Conservation (phyloP, 2,113 vertebrate genomes). For the Rallus limicola region DNA sequence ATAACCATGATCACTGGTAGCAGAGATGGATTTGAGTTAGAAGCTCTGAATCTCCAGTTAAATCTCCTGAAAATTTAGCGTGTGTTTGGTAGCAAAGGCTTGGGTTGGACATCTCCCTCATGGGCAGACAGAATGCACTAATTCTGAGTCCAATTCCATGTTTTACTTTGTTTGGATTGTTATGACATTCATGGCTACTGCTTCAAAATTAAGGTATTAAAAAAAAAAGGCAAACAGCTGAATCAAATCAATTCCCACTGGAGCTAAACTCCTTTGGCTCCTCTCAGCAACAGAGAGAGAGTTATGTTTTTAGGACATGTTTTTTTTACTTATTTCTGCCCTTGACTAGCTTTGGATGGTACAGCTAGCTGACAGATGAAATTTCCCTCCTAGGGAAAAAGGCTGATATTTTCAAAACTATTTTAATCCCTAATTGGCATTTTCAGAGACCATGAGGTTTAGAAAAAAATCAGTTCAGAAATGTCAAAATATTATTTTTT, state of each 20-base stretch:
- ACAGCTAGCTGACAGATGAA: conserved; percentile 41
- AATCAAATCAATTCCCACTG: conserved; percentile 39
- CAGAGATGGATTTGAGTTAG: neutral
- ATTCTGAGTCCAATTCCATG: conserved; percentile 33
- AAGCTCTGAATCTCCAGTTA: neutral
- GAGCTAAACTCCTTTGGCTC: conserved; percentile 16
- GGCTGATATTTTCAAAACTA: conserved; percentile 51
- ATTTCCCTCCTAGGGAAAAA: conserved; percentile 51
- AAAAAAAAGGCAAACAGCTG: conserved; percentile 27
- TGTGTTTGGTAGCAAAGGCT: conserved; percentile 25
- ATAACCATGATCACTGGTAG: neutral
- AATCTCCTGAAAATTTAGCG: neutral
- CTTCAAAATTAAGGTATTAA: conserved; percentile 52
- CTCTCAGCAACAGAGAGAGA: neutral
- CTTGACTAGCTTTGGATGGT: conserved; percentile 59
- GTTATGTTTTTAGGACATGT: conserved; percentile 40
- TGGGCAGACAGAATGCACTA: conserved; percentile 19
- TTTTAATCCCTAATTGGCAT: conserved; percentile 53
- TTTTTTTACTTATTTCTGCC: conserved; percentile 48
- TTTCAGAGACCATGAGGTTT: conserved; percentile 31
- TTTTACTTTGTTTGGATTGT: conserved; percentile 57
- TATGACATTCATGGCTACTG: conserved; percentile 60
- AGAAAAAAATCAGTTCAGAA: conserved; percentile 43
- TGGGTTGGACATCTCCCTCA: conserved; percentile 27
- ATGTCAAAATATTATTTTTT: conserved; percentile 50